phyloP scores from a whole-genome alignment of 2,888 invertebrate genomes.

The Rhodophaea formosa region DNA sequence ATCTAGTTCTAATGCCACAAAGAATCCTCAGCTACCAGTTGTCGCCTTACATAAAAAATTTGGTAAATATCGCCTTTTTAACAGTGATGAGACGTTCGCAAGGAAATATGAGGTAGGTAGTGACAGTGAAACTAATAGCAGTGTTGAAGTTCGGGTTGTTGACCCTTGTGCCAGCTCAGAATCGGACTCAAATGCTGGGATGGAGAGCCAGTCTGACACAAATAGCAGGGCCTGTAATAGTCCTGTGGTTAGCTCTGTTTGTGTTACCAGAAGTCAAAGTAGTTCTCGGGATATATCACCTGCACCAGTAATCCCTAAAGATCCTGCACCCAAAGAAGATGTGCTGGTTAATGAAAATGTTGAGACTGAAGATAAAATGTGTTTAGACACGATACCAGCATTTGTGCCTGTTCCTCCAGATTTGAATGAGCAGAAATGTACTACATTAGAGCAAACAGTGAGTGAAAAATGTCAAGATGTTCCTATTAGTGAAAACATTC shows the following conservation, averaged over 20 bases:
- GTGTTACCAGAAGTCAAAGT: conserved; percentile 37
- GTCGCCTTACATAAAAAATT: conserved; percentile 79
- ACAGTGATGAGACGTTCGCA: conserved; percentile 57
- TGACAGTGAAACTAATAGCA: conserved; percentile 77
- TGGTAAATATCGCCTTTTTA: conserved; percentile 78
- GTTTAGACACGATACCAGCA: conserved; percentile 16
- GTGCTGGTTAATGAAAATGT: conserved; percentile 32
- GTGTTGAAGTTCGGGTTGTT: conserved; percentile 65
- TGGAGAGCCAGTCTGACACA: conserved; percentile 62
- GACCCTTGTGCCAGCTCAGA: conserved; percentile 73
- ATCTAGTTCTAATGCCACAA: conserved; percentile 36
- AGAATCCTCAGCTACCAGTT: conserved; percentile 49
- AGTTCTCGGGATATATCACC: conserved; percentile 56
- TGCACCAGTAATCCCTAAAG: conserved; percentile 33
- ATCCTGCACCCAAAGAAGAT: conserved; percentile 24
- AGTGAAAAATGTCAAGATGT: conserved; percentile 24
- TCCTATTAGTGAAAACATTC: conserved; percentile 41
- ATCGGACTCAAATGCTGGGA: conserved; percentile 72
- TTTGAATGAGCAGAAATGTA: conserved; percentile 22
- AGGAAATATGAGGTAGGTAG: conserved; percentile 70
- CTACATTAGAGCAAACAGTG: conserved; percentile 24
- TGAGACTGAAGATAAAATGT: conserved; percentile 23
- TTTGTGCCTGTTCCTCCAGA: conserved; percentile 24
- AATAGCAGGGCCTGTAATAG: conserved; percentile 55
- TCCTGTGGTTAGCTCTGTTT: conserved; percentile 44